A percentile compares a stretch with the other conserved stretches of the same genome.
Evolutionary conservation across 2,888 invertebrate genomes (phyloP).

Genomic region (Cerastoderma edule): DNA sequence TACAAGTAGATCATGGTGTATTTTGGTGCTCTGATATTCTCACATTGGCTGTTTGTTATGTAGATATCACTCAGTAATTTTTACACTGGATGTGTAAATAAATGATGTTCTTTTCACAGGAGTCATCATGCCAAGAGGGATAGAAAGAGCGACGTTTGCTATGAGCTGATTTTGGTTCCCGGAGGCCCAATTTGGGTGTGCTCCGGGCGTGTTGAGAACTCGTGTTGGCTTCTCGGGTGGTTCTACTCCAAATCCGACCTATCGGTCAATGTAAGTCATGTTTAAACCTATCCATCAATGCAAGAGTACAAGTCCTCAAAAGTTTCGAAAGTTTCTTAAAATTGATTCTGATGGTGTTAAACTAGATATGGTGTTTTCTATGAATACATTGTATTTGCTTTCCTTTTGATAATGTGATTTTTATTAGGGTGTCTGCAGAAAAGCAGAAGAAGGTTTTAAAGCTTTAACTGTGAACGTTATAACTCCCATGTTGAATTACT

Average conservation of each 20-base stretch:
- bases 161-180: conserved; percentile 82
- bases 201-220: conserved; percentile 93
- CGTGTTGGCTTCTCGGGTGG: conserved; percentile 97
- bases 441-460: not conserved
- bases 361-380: not conserved
- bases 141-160: conserved; percentile 75
- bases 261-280: conserved; percentile 91
- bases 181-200: conserved; percentile 82
- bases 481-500: no score
- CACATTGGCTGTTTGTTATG: no score
- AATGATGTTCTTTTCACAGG: no score
- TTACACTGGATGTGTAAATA: no score
- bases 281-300: no score
- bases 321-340: not conserved
- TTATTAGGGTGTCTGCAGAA: not conserved
- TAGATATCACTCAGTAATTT: no score
- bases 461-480: no score
- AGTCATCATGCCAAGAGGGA: conserved; percentile 43
- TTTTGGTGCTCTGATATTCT: no score
- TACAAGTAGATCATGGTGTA: no score
- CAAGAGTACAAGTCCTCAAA: no score
- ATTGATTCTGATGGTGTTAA: not conserved
- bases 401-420: conserved; percentile 3
- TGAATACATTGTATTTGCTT: not conserved
- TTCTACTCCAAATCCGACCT: conserved; percentile 90